These are phyloP conservation scores for Rotaria socialis DNA, from an alignment of 2,888 invertebrate genomes.

Conservation along the genomic window DNA sequence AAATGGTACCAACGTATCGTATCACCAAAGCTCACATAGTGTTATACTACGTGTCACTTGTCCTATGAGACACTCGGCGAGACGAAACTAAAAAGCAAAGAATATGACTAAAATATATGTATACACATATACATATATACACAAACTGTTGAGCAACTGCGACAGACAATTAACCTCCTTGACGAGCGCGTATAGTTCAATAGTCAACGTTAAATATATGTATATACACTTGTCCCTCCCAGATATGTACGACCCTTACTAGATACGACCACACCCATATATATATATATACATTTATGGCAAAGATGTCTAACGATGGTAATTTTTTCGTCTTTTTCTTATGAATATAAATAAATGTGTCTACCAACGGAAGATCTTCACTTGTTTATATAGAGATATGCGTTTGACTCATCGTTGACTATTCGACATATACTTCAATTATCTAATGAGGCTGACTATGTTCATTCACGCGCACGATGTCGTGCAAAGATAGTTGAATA, in stretches of 20 bases:
- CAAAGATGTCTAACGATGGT: not conserved
- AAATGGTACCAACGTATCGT: not conserved
- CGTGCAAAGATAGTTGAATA: not conserved
- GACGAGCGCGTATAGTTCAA: not conserved
- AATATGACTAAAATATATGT: slow-evolving; percentile 27
- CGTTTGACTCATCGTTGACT: not conserved
- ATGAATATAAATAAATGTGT: not conserved
- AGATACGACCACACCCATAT: not conserved
- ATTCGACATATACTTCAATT: not conserved
- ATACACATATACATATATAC: too few species aligned
- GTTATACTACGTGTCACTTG: not conserved
- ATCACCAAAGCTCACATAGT: not conserved
- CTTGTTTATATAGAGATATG: not conserved
- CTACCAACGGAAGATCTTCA: not conserved
- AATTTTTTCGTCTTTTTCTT: not conserved
- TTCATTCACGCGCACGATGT: slow-evolving; percentile 4
- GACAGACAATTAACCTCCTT: slow-evolving; percentile 26
- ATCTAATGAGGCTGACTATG: not conserved
- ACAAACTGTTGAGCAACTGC: not conserved
- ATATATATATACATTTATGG: not conserved
- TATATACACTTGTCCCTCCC: slow-evolving; percentile 17
- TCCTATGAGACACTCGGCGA: not conserved
- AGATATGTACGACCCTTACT: not conserved
- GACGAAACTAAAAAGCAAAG: slow-evolving; percentile 2
- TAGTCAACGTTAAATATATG: slow-evolving; percentile 12